A percentile compares a stretch with the other conserved stretches of the same genome.
These are phyloP conservation scores for Acanthisitta chloris DNA, from an alignment of 2,113 vertebrate species.

Conservation along the genomic window DNA sequence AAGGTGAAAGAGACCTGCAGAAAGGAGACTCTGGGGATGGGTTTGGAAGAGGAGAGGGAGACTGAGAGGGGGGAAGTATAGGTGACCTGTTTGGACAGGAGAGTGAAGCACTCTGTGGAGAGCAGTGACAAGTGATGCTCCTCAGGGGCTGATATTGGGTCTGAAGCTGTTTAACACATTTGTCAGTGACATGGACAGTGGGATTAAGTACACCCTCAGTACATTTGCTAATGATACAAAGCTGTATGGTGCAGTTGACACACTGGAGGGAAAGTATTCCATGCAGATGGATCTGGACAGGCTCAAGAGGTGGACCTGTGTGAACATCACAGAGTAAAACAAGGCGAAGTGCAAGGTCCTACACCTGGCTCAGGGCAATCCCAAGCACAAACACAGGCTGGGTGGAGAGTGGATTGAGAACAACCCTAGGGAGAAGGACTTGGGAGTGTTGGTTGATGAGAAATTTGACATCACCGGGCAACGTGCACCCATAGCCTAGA, in stretches of 20 bases:
- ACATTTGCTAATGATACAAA: not conserved
- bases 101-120: not conserved
- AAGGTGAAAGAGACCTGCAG: not conserved
- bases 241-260: fast-evolving
- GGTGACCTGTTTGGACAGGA: not conserved
- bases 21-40: not conserved
- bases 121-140: not conserved
- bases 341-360: not conserved
- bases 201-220: not conserved
- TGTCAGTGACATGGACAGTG: not conserved
- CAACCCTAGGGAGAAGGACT: not conserved
- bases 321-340: not conserved
- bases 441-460: not conserved
- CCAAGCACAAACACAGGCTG: not conserved
- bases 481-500: not conserved
- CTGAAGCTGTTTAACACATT: not conserved
- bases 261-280: not conserved
- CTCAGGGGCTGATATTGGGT: not conserved
- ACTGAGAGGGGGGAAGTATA: not conserved
- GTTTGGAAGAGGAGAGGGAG: not conserved
- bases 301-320: not conserved
- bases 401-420: not conserved
- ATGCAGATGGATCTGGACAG: not conserved
- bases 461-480: not conserved
- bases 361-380: not conserved